Evolutionary conservation across 2,113 vertebrate genomes (phyloP), one percentile per base, ranked within the genome.

Genomic region (Callopanchax toddi): DNA sequence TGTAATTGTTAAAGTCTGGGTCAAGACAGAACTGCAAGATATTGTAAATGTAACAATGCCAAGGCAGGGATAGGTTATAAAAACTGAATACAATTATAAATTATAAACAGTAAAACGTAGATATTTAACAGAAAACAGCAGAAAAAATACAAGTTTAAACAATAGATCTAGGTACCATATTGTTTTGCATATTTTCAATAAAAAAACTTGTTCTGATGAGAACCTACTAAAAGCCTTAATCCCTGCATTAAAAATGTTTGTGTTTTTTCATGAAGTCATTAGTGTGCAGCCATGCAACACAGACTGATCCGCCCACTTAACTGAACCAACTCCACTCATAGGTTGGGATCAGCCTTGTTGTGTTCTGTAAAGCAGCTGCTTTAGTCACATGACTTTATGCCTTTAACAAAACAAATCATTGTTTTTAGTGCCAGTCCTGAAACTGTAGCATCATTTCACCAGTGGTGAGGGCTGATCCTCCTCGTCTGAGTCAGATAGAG

Each of bases 401-500:
- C n/a, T n/a, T 32, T 29, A 11, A 39, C 13, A 22, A 9, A n/a
- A n/a, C n/a, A n/a, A n/a, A n/a, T n/a, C n/a, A n/a, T 32, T 58
- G 16, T 34, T 18, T 46, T 42, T 34, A 46, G 3, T 17, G 6
- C 46, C 6, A 29, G 37, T 20, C 11, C 46, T 39, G 13, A 39
- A 34, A 16, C n/a, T 10, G 4, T 12, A 36, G 11, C n/a, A n/a
- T 18, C n/a, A 21, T 53, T 94, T 90, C 77, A 98, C 96, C 93
- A 97, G 86, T 7, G 92, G 90, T 43, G 78, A 29, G 0, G 93
- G 92, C 60, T 87, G 85, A 8, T 92, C 91, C 2, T 96, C 95
- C 37, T 96, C 95, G 16, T 95, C 96, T 0, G 92, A 94, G 85
- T 94, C 95, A 0, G 93, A 95, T 60, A 90, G 85, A 86, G 91